Percentiles rank a stretch among this genome's conserved stretches.
phyloP scores from a whole-genome alignment of 2,113 vertebrate species.

The Apteryx owenii region DNA sequence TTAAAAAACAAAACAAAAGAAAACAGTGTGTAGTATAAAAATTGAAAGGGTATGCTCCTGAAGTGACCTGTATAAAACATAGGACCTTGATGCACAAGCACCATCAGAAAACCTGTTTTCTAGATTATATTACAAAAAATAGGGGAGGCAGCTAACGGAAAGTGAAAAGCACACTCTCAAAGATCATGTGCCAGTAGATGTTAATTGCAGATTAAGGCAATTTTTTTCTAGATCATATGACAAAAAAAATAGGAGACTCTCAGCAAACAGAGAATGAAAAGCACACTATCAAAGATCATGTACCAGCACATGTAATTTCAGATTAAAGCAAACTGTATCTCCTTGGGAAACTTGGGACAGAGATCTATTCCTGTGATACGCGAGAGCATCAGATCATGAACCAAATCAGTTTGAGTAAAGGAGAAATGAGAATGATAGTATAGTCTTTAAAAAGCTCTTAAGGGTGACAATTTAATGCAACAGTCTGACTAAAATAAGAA shows the following conservation, averaged over 20 bases:
- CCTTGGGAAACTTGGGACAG: not conserved
- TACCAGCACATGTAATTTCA: not conserved
- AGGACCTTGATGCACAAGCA: not conserved
- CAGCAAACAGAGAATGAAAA: not conserved
- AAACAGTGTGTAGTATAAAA: not conserved
- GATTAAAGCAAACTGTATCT: not conserved
- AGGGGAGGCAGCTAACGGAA: not conserved
- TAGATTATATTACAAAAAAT: not conserved
- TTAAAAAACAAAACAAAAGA: not conserved
- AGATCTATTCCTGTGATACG: not conserved
- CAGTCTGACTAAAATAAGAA: not conserved
- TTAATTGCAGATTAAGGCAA: not conserved
- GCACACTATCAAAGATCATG: accelerated
- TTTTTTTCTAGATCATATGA: not conserved
- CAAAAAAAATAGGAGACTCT: not conserved
- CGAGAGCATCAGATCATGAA: not conserved
- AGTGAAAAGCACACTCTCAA: too few species aligned
- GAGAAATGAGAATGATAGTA: not conserved
- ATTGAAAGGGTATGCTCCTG: too few species aligned
- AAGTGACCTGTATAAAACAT: too few species aligned
- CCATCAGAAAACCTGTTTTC: not conserved
- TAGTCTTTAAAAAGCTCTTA: not conserved
- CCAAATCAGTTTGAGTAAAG: not conserved
- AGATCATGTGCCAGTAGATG: accelerated
- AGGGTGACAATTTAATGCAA: not conserved